A percentile compares a stretch with the other conserved stretches of the same genome.
Evolutionary conservation across 2,888 invertebrate species (phyloP).

Genomic region (Deilephila elpenor): DNA sequence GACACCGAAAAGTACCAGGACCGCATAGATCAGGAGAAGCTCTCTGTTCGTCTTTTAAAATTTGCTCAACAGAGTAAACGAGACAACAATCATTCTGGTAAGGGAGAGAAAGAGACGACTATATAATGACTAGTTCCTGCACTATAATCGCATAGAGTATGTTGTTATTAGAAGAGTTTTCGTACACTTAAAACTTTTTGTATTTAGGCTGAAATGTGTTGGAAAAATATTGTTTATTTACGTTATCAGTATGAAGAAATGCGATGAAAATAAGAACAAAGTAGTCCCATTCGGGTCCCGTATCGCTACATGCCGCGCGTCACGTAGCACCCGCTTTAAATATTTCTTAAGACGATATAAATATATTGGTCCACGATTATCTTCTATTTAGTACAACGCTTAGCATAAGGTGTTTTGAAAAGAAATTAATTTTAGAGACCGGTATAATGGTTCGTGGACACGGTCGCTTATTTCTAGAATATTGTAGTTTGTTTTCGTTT

Average conservation of each 20-base stretch:
- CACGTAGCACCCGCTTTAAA: constrained; percentile 25
- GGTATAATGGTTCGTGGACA: constrained; percentile 25
- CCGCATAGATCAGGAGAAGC: neutral
- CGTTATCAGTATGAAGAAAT: constrained; percentile 11
- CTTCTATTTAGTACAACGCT: constrained; percentile 11
- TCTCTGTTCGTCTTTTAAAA: neutral
- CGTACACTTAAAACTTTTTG: neutral
- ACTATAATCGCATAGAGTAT: neutral
- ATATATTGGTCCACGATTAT: constrained; percentile 27
- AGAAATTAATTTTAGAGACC: constrained; percentile 15
- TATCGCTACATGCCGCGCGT: constrained; percentile 19
- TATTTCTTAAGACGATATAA: constrained; percentile 23
- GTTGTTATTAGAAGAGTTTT: neutral
- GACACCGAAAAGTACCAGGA: neutral
- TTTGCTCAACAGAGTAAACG: neutral
- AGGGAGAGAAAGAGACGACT: neutral
- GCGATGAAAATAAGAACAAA: constrained; percentile 12
- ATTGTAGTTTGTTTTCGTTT: constrained; percentile 7
- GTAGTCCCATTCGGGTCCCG: constrained; percentile 15
- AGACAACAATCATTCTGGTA: neutral
- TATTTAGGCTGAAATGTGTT: neutral
- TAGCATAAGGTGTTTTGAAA: constrained; percentile 15
- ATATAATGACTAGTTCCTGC: neutral
- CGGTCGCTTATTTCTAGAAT: neutral
- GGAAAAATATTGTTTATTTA: neutral